A percentile compares a stretch with the other conserved stretches of the same genome.
These are phyloP conservation scores for Spheniscus mendiculus DNA, from an alignment of 2,113 vertebrate species.

Conservation along the genomic window DNA sequence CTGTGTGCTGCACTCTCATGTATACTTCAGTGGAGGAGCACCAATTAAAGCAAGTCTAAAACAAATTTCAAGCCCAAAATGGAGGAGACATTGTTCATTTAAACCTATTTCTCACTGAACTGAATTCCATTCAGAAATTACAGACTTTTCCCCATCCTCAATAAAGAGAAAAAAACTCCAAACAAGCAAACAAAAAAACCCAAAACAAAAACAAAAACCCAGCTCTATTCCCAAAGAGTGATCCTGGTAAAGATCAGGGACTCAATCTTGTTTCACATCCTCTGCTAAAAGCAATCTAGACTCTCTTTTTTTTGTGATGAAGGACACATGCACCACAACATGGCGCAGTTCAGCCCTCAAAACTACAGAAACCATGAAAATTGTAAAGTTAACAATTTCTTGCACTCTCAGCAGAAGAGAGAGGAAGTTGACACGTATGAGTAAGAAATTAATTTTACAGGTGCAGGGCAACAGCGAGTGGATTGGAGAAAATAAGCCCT, in stretches of 20 bases:
- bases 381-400: background rate
- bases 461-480: background rate
- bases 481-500: background rate
- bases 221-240: background rate
- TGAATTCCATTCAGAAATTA: background rate
- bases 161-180: background rate
- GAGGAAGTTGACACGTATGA: background rate
- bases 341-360: background rate
- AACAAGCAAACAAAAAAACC: background rate
- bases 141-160: background rate
- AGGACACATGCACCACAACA: background rate
- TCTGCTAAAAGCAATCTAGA: background rate
- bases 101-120: background rate
- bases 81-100: background rate
- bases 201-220: fast-evolving
- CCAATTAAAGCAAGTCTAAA: background rate
- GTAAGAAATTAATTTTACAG: background rate
- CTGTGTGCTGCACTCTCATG: background rate
- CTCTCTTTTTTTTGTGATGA: background rate
- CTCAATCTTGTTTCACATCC: background rate
- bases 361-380: background rate
- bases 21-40: background rate
- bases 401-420: background rate
- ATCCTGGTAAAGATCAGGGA: background rate
- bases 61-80: background rate